phyloP scores from a whole-genome alignment of 1,140 invertebrate genomes.

The Oryctes rhinoceros region DNA sequence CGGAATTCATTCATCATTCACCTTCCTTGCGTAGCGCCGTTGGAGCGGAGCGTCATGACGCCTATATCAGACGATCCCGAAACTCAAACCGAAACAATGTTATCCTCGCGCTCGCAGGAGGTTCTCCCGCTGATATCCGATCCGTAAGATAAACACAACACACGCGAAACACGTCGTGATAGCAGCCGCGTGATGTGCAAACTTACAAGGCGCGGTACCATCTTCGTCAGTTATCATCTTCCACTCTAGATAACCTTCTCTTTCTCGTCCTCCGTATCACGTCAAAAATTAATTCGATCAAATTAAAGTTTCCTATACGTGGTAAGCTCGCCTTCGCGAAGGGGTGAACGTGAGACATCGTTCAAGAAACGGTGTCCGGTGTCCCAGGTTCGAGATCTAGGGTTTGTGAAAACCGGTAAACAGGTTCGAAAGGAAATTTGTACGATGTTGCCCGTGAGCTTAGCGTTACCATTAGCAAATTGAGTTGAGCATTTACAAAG shows the following conservation, averaged over 20 bases:
- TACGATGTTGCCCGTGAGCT: not conserved
- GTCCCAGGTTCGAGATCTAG: not conserved
- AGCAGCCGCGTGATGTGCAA: not conserved
- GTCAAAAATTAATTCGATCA: conserved; percentile 22
- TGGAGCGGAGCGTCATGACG: not conserved
- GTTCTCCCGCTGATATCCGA: conserved; percentile 22
- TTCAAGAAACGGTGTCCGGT: not conserved
- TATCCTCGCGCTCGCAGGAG: not conserved
- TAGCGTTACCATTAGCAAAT: not conserved
- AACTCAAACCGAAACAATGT: conserved; percentile 29
- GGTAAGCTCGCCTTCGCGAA: not conserved
- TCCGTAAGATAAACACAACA: conserved; percentile 24
- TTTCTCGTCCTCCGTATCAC: not conserved
- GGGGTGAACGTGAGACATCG: not conserved
- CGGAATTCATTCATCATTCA: conserved; percentile 29
- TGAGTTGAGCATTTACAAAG: too few species aligned
- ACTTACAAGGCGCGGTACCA: not conserved
- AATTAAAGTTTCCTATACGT: not conserved
- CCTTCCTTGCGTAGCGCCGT: not conserved
- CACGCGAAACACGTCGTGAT: conserved; percentile 19
- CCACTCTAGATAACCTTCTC: not conserved
- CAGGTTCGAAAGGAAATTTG: not conserved
- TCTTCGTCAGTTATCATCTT: not conserved
- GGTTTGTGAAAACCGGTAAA: not conserved
- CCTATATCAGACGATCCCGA: conserved; percentile 10